Percentiles rank a stretch among this genome's conserved stretches.
Evolutionary conservation across 2,113 vertebrate genomes (phyloP).

Genomic region (Eptesicus fuscus): DNA sequence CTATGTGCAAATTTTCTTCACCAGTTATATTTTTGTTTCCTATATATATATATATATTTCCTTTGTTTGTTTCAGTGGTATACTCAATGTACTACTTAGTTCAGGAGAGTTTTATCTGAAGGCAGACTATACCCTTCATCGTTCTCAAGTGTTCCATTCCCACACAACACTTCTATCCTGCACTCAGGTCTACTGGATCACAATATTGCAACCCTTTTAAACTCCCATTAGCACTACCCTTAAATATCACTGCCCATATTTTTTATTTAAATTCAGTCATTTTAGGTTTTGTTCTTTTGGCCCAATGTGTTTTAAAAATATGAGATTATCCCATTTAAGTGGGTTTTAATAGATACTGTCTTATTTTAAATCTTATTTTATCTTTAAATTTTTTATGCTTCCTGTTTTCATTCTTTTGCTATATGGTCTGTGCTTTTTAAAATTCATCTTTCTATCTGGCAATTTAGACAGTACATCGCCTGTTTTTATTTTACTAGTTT

Average conservation of each 20-base stretch:
- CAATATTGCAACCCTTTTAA: background rate
- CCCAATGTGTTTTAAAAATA: background rate
- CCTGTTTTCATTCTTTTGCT: background rate
- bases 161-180: background rate
- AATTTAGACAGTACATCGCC: background rate
- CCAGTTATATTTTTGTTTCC: background rate
- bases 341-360: background rate
- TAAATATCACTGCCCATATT: background rate
- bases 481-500: background rate
- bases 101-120: background rate
- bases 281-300: background rate
- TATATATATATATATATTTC: background rate
- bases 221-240: background rate
- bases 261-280: background rate
- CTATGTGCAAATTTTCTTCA: background rate
- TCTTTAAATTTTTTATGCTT: background rate
- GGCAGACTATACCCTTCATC: background rate
- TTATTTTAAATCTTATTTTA: slow-evolving; percentile 5
- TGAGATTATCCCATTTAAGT: background rate
- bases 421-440: background rate
- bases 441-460: background rate
- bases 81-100: background rate
- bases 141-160: background rate
- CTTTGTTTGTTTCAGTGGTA: background rate
- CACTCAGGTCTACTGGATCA: background rate